These are phyloP conservation scores for Lophius americanus DNA, from an alignment of 2,797 vertebrate species.

Conservation along the genomic window DNA sequence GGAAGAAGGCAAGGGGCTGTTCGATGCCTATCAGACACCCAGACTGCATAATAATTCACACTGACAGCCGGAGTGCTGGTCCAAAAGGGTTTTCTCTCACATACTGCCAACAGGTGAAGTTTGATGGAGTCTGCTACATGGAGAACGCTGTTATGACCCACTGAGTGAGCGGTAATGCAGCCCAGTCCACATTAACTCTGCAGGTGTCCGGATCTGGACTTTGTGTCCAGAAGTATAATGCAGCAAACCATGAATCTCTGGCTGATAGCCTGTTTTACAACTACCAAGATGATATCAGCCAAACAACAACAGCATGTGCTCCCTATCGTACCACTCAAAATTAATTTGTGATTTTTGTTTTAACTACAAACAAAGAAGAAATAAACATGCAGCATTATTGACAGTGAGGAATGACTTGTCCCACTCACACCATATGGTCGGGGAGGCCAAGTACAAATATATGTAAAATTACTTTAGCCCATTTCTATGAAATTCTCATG, in stretches of 20 bases:
- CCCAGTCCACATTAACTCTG: constrained; percentile 6
- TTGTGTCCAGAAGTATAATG: not conserved
- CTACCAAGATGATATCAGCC: constrained; percentile 3
- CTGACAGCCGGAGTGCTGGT: too few species aligned
- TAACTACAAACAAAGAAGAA: constrained; percentile 6
- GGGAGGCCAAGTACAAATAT: constrained; percentile 14
- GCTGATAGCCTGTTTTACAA: constrained; percentile 13
- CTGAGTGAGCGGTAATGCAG: too few species aligned
- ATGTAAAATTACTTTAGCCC: constrained; percentile 36
- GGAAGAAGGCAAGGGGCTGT: too few species aligned
- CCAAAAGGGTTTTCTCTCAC: too few species aligned
- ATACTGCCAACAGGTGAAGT: too few species aligned
- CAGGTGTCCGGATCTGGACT: constrained; percentile 22
- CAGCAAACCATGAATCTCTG: constrained; percentile 5
- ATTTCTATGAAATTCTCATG: constrained; percentile 37
- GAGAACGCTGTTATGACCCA: too few species aligned
- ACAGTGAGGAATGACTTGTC: constrained; percentile 33
- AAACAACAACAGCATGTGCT: constrained; percentile 37
- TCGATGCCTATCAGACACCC: too few species aligned
- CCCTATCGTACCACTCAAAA: constrained; percentile 21
- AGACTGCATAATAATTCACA: too few species aligned
- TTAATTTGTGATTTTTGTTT: constrained; percentile 31
- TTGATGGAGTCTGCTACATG: too few species aligned
- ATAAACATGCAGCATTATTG: not conserved
- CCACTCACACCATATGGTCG: constrained; percentile 5